Conservation (phyloP, 2,888 invertebrate genomes). For the Enoplolaimus lenunculus region DNA sequence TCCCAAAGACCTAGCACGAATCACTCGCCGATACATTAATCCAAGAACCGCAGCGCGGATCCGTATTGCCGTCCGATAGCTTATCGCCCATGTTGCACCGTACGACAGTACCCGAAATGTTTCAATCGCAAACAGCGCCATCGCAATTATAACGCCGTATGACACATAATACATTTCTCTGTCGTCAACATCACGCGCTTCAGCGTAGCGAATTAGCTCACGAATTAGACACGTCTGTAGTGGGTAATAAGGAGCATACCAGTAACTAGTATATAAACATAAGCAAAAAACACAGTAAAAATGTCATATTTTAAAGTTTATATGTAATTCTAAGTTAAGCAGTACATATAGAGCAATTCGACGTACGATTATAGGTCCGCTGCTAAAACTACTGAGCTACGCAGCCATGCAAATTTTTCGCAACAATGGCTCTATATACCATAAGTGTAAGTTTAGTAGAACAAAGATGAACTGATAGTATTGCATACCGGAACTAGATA, state of each 20-base stretch:
- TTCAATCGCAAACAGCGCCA: slow-evolving; percentile 36
- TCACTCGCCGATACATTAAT: slow-evolving; percentile 42
- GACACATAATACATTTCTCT: no score
- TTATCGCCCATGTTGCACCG: slow-evolving; percentile 42
- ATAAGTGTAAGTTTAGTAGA: no score
- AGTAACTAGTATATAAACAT: neutral
- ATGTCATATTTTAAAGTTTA: no score
- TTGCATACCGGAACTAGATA: no score
- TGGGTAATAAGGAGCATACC: neutral
- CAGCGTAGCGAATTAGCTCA: slow-evolving; percentile 34
- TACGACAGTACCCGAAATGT: slow-evolving; percentile 40
- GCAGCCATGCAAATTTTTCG: no score
- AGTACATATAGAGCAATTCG: no score
- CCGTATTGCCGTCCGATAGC: slow-evolving; percentile 42
- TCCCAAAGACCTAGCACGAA: slow-evolving; percentile 36
- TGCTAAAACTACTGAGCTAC: no score
- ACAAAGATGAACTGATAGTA: no score
- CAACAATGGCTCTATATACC: no score
- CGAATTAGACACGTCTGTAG: slow-evolving; percentile 22
- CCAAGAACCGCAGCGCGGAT: slow-evolving; percentile 42
- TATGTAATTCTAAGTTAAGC: no score
- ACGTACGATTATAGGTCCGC: no score
- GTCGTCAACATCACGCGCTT: slow-evolving; percentile 27
- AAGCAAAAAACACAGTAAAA: slow-evolving; percentile 25
- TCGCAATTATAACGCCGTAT: slow-evolving; percentile 37